Conservation (phyloP, 92 coral and sea anemone genomes). For the Heteractis magnifica region DNA sequence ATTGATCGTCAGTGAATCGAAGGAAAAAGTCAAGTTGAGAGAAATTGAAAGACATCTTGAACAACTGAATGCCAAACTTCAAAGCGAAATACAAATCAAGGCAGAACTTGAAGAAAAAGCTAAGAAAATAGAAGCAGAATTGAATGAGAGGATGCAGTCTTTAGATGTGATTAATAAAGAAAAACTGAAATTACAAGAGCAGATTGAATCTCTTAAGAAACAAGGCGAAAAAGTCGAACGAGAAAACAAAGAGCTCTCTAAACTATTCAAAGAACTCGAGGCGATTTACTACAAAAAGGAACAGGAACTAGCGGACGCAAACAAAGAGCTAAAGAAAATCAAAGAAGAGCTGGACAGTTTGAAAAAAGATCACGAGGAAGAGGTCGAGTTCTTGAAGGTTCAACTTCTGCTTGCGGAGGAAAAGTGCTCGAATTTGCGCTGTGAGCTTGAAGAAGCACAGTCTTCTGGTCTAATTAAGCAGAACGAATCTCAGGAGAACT, state of each 20-base stretch:
- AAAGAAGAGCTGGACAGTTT: constrained; percentile 33
- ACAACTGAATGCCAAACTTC: constrained; percentile 32
- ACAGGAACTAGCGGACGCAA: constrained; percentile 35
- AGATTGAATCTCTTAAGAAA: background rate
- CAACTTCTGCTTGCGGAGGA: constrained; percentile 59
- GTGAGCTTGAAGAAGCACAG: constrained; percentile 40
- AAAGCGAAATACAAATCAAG: constrained; percentile 28
- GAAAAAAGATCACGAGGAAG: constrained; percentile 46
- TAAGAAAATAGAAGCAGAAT: constrained; percentile 10
- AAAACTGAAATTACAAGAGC: constrained; percentile 14
- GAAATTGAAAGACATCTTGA: constrained; percentile 44
- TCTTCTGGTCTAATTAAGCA: constrained; percentile 9
- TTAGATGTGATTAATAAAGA: constrained; percentile 13
- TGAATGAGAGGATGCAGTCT: constrained; percentile 21
- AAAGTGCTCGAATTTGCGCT: constrained; percentile 51
- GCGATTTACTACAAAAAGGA: constrained; percentile 16
- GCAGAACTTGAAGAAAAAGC: constrained; percentile 25
- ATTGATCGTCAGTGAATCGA: constrained; percentile 48
- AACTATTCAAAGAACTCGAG: constrained; percentile 41
- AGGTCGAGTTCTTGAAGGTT: constrained; percentile 57
- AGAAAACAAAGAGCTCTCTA: constrained; percentile 32
- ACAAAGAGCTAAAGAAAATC: constrained; percentile 26
- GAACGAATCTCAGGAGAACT: background rate
- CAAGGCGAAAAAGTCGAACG: background rate
- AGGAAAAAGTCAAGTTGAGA: constrained; percentile 57